Conservation (phyloP, 2,888 invertebrate genomes). For the Cryptus armator region DNA sequence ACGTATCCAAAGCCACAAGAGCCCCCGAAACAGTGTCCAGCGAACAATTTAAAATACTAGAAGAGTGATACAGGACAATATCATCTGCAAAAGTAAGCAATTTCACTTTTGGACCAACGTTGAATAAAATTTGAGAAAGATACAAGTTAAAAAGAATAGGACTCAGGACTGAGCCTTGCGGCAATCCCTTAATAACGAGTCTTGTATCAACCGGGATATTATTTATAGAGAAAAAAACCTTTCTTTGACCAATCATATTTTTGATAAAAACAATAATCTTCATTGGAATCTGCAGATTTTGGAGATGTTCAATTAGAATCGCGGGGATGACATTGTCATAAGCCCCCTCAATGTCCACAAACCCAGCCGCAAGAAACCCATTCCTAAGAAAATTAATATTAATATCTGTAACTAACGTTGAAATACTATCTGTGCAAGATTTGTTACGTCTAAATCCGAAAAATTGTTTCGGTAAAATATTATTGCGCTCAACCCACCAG, state of each 20-base stretch:
- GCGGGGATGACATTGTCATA: constrained; percentile 21
- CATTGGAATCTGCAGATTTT: not conserved
- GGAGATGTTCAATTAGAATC: not conserved
- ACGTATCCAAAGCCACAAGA: too few species aligned
- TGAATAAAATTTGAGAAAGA: not conserved
- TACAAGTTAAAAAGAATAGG: not conserved
- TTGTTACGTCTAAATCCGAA: constrained; percentile 3
- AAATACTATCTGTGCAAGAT: constrained; percentile 18
- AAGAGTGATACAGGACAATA: not conserved
- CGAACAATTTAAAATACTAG: not conserved
- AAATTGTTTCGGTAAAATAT: not conserved
- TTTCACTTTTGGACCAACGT: not conserved
- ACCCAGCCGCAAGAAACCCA: not conserved
- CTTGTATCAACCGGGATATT: not conserved
- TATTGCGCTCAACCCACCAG: not conserved
- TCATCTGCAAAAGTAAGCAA: not conserved
- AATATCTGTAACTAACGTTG: constrained; percentile 4
- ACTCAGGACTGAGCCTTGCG: not conserved
- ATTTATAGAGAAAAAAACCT: not conserved
- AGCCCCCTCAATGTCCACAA: constrained; percentile 9
- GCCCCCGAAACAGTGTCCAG: too few species aligned
- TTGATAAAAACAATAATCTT: constrained; percentile 1
- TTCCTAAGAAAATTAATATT: constrained; percentile 7
- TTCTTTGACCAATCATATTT: not conserved
- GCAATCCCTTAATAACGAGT: not conserved